A percentile compares a stretch with the other conserved stretches of the same genome.
These are phyloP conservation scores for Lepeophtheirus nordmannii DNA, from an alignment of 2,888 invertebrate species.

Conservation along the genomic window DNA sequence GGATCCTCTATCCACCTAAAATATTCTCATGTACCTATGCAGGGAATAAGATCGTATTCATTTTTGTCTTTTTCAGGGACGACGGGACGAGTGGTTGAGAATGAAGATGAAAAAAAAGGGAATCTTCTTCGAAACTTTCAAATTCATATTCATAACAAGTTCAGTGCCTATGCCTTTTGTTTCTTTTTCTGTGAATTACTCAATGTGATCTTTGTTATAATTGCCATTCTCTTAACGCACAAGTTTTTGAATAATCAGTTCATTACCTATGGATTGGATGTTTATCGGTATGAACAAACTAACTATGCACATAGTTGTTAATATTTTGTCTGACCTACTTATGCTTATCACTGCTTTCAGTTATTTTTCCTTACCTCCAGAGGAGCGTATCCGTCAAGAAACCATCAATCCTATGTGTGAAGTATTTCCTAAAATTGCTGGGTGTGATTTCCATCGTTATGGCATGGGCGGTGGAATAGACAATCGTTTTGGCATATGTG, in stretches of 20 bases:
- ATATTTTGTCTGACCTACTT: not conserved
- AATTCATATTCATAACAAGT: conserved; percentile 19
- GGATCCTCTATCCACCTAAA: too few species aligned
- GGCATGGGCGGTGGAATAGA: conserved; percentile 12
- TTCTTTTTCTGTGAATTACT: conserved; percentile 21
- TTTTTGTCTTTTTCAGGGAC: conserved; percentile 15
- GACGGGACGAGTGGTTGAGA: conserved; percentile 15
- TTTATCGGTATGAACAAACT: conserved; percentile 9
- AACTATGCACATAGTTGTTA: not conserved
- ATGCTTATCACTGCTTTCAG: not conserved
- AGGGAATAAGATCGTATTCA: too few species aligned
- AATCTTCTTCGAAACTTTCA: conserved; percentile 10
- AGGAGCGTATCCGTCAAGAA: conserved; percentile 14
- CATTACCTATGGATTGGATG: conserved; percentile 11
- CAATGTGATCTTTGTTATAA: conserved; percentile 5
- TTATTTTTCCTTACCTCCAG: conserved; percentile 16
- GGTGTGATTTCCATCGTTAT: conserved; percentile 17
- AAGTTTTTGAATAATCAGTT: conserved; percentile 17
- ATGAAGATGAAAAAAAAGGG: conserved; percentile 8
- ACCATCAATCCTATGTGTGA: conserved; percentile 23
- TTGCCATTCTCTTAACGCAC: conserved; percentile 13
- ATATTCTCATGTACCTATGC: too few species aligned
- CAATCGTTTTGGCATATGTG: conserved; percentile 15
- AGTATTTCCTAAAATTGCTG: conserved; percentile 22
- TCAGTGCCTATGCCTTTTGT: conserved; percentile 15